These are phyloP conservation scores for Rotaria magnacalcarata DNA, from an alignment of 2,888 invertebrate species.

Conservation along the genomic window DNA sequence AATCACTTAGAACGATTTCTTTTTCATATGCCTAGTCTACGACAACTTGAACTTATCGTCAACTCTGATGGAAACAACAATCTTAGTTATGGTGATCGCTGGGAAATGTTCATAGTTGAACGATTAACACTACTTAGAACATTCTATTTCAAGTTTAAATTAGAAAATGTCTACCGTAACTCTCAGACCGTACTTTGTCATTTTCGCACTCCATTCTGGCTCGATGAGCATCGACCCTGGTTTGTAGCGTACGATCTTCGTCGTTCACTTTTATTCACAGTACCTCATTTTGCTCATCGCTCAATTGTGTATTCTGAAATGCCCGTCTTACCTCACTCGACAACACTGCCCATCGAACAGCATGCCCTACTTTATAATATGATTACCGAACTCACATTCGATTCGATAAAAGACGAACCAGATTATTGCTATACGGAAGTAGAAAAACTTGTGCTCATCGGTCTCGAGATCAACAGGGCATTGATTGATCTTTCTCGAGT, in stretches of 20 bases:
- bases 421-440: background rate
- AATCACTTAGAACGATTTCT: background rate
- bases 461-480: background rate
- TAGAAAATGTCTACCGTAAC: background rate
- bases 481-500: background rate
- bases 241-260: background rate
- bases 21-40: background rate
- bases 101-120: background rate
- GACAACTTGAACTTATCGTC: background rate
- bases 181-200: background rate
- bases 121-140: background rate
- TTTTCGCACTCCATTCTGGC: background rate
- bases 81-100: background rate
- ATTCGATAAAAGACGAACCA: background rate
- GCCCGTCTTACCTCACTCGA: background rate
- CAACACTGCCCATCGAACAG: background rate
- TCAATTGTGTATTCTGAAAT: background rate
- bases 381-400: background rate
- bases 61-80: background rate
- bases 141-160: background rate
- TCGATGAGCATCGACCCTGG: background rate
- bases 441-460: background rate
- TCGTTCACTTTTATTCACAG: background rate
- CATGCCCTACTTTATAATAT: background rate
- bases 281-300: background rate